Evolutionary conservation across 2,797 vertebrate genomes (phyloP), one percentile per base, ranked within the genome.

Genomic region (Columba guinea): DNA sequence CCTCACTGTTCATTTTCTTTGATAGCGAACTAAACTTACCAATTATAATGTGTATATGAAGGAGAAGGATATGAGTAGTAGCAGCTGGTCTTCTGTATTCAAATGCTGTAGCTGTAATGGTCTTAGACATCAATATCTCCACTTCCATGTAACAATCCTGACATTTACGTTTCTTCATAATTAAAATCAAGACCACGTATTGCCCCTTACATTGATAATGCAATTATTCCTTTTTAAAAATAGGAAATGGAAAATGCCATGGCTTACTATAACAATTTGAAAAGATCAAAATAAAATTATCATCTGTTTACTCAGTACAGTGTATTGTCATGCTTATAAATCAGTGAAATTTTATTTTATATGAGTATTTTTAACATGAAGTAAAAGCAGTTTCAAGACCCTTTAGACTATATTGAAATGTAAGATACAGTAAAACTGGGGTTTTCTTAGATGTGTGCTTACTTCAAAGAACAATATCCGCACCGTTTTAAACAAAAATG

Each of bases 401-500:
- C 58, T 53, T 69, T 73, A 82, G 34, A 46, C 11, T 93, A 59
- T 39, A 39, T 23, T 35, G 9, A 24, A 87, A 84, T 35, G 8
- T 28, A 65, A 58, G 22, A 55, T 53, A 30, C 17, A 60, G 34
- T 32, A 78, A 76, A 89, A 95, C 27, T 28, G 8, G 15, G 4
- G 22, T 24, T 81, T 63, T 55, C 67, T 85, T 62, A 93, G 34
- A 82, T 49, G 35, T 26, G 17, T 49, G 10, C 7, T 18, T 64
- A 35, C 74, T 84, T 95, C 65, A 83, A 87, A 89, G 56, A 80
- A 13, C 3, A 63, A 49, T 76, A 51, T 53, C 11, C 87, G 4
- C 23, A 64, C 19, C 59, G 20, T 75, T 87, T 90, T 58, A 60
- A 94, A 82, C 15, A 71, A 76, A 89, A 89, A 87, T 69, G 15